Conservation (phyloP, 2,797 vertebrate species). For the Cuniculus paca region DNA sequence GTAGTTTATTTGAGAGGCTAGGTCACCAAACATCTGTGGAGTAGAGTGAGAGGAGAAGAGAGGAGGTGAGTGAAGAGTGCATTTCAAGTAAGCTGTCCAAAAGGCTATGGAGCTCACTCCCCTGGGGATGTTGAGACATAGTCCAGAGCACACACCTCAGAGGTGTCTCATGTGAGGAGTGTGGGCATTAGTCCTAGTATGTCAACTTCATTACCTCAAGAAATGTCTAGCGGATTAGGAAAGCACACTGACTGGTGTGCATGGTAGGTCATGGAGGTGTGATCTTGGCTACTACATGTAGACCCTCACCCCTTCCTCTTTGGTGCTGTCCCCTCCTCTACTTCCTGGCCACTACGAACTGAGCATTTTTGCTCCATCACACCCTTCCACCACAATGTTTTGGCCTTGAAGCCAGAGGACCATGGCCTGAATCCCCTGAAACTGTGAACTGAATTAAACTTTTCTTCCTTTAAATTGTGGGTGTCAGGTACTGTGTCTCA, state of each 20-base stretch:
- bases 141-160: accelerated
- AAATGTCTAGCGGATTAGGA: neutral
- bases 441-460: neutral
- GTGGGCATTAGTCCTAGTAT: neutral
- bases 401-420: neutral
- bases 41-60: neutral
- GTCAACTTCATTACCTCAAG: neutral
- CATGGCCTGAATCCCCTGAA: neutral
- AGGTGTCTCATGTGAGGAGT: neutral
- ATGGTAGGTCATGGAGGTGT: neutral
- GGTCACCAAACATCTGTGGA: neutral
- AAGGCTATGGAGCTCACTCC: accelerated
- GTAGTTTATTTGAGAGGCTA: neutral
- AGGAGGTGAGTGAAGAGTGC: neutral
- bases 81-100: neutral
- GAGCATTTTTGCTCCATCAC: neutral
- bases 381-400: neutral
- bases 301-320: neutral
- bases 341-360: neutral
- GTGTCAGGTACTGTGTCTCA: neutral
- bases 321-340: neutral
- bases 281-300: neutral
- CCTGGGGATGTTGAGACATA: neutral
- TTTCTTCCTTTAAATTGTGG: neutral
- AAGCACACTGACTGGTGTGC: neutral